Evolutionary conservation across 2,797 vertebrate genomes (phyloP).

Genomic region (Artibeus jamaicensis): DNA sequence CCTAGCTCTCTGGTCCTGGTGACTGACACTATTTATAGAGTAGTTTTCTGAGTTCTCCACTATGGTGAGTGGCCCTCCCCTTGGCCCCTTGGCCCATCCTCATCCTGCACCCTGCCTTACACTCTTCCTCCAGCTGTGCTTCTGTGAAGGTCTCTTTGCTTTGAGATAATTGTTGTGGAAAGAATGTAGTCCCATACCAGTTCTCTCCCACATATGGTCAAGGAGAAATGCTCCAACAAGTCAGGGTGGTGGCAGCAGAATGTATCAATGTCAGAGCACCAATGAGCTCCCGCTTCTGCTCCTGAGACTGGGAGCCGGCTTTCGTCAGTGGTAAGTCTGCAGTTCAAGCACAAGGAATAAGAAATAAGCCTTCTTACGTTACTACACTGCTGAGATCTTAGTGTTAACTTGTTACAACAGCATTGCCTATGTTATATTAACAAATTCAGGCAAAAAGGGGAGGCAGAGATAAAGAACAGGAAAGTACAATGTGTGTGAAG

Average conservation of each 20-base stretch:
- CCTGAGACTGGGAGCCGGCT: neutral
- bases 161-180: neutral
- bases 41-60: neutral
- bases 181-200: neutral
- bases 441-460: neutral
- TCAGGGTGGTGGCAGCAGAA: neutral
- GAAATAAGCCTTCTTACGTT: neutral
- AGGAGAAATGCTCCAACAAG: neutral
- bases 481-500: neutral
- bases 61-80: neutral
- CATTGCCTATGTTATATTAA: neutral
- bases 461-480: neutral
- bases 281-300: neutral
- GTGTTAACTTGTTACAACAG: neutral
- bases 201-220: neutral
- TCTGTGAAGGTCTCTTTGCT: neutral
- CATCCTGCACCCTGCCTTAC: neutral
- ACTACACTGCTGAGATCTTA: neutral
- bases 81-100: neutral
- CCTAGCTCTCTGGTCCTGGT: neutral
- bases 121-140: neutral
- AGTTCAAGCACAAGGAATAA: neutral
- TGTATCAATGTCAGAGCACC: neutral
- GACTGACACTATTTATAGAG: neutral
- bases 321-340: neutral